These are phyloP conservation scores for Prolemur simus DNA, from an alignment of 2,113 vertebrate genomes.

Conservation along the genomic window DNA sequence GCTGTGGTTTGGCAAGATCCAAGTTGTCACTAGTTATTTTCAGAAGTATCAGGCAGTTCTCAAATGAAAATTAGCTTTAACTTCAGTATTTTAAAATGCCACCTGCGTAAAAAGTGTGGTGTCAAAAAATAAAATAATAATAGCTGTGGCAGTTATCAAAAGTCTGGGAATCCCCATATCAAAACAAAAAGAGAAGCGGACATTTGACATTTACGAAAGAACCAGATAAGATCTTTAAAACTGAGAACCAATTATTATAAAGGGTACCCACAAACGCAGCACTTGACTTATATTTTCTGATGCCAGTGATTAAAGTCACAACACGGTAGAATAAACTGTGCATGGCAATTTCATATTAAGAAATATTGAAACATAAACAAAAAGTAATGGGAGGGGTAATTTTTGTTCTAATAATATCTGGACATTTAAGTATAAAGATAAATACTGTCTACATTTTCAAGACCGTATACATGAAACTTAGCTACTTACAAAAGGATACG, in stretches of 20 bases:
- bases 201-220: conserved; percentile 56
- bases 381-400: neutral
- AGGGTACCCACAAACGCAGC: neutral
- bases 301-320: neutral
- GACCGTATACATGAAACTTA: neutral
- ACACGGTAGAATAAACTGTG: neutral
- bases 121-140: neutral
- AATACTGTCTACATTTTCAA: neutral
- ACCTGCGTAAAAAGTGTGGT: neutral
- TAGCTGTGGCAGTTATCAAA: neutral
- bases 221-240: conserved; percentile 16
- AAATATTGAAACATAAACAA: neutral
- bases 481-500: neutral
- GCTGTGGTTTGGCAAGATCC: neutral
- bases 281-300: neutral
- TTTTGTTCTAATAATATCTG: neutral
- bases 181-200: conserved; percentile 63
- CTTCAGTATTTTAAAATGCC: neutral
- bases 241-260: neutral
- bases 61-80: conserved; percentile 36
- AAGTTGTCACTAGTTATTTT: neutral
- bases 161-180: conserved; percentile 39
- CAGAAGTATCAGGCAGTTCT: neutral
- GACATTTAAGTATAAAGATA: conserved; percentile 11
- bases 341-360: neutral